A percentile compares a stretch with the other conserved stretches of the same genome.
Conservation (phyloP, 2,888 invertebrate species). For the Ophion obscuratus region DNA sequence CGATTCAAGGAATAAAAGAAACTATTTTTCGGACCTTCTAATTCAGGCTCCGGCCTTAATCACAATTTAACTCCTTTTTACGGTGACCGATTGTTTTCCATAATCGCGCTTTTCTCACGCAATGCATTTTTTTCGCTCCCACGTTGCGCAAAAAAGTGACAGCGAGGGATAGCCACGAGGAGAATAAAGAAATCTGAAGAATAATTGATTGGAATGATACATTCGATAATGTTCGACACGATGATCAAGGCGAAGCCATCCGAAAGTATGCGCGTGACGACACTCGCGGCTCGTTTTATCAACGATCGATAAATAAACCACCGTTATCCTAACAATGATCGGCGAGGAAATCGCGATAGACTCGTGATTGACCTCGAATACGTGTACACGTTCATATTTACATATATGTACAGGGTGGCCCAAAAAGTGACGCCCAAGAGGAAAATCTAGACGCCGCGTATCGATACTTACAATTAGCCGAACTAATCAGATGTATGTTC, state of each 20-base stretch:
- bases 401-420: background rate
- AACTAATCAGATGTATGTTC: too few relatives aligned
- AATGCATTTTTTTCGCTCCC: background rate
- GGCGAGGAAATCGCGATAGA: constrained; percentile 44
- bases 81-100: constrained; percentile 54
- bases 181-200: background rate
- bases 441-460: too few relatives aligned
- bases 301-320: constrained; percentile 20
- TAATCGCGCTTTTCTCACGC: constrained; percentile 21
- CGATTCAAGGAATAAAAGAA: too few relatives aligned
- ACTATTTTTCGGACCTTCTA: too few relatives aligned
- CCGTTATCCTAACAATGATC: constrained; percentile 39
- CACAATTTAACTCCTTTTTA: too few relatives aligned
- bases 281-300: constrained; percentile 13
- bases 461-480: too few relatives aligned
- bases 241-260: background rate
- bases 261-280: constrained; percentile 17
- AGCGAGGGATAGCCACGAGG: background rate
- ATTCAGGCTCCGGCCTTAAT: too few relatives aligned
- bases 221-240: background rate
- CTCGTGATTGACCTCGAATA: constrained; percentile 58
- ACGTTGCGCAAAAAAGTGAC: background rate
- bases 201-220: background rate
- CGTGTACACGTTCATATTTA: constrained; percentile 25
- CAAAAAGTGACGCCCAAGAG: background rate